These are phyloP conservation scores for Mormyrops boulengeri DNA, from an alignment of 2,797 vertebrate species.

Conservation along the genomic window DNA sequence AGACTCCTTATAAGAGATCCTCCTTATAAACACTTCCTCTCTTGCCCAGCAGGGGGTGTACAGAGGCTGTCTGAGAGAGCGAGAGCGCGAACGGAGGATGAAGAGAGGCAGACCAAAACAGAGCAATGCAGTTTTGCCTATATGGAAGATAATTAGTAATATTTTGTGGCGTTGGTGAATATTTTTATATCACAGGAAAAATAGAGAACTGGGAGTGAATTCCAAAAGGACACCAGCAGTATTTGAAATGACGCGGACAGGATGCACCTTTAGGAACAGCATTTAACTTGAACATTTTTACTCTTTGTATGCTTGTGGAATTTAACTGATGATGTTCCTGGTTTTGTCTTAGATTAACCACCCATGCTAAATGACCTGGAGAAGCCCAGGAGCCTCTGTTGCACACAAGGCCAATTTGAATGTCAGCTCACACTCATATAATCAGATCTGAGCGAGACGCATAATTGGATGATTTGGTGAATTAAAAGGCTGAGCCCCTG, in stretches of 20 bases:
- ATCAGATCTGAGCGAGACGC: conserved; percentile 36
- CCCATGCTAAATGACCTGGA: not conserved
- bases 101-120: not conserved
- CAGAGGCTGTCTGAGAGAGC: conserved; percentile 33
- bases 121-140: conserved; percentile 46
- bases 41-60: conserved; percentile 54
- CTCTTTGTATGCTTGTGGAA: not conserved
- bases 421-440: conserved; percentile 35
- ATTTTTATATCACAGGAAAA: conserved; percentile 33
- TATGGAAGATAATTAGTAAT: conserved; percentile 61
- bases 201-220: not conserved
- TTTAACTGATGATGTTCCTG: not conserved
- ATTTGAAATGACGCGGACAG: not conserved
- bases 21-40: conserved; percentile 8
- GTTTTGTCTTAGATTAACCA: not conserved
- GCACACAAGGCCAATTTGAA: not conserved
- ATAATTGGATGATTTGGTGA: conserved; percentile 37
- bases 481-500: conserved; percentile 26
- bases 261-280: not conserved
- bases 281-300: not conserved
- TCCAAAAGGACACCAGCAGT: conserved; percentile 6
- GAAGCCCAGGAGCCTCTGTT: not conserved
- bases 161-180: conserved; percentile 50
- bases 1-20: conserved; percentile 1
- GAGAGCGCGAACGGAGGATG: not conserved